Evolutionary conservation across 2,797 vertebrate species (phyloP), one percentile per base, ranked within the genome.

Genomic region (Chromobotia macracanthus): DNA sequence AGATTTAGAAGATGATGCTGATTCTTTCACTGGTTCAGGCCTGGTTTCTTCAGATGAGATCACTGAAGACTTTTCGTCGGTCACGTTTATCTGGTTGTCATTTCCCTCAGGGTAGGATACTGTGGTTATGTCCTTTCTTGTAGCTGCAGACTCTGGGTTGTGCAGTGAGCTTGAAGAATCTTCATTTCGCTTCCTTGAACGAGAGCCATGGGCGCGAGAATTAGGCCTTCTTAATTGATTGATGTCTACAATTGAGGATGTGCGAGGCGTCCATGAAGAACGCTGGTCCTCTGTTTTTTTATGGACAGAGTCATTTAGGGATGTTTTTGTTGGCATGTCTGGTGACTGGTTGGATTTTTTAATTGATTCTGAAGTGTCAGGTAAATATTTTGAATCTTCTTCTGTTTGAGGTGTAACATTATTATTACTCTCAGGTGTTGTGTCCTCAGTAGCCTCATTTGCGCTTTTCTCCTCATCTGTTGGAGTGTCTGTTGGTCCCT

Each of bases 81-180:
- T 73, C 63, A 75, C 19, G 25, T 78, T 85, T 5, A 83, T 68
- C 25, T 84, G 89, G 69, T 86, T 75, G 6, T 85, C 85, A 86
- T 90, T 90, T 13, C 60, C 84, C 16, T 92, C 84, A 51, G 87
- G 80, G 72, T 88, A 79, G 58, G 85, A 81, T 13, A 87, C 84
- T 12, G 80, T 81, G 44, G 84, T 85, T 65, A 86, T 41, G 66
- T 90, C 88, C 31, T 91, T 92, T 83, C 82, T 87, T 63, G 46
- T 87, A 53, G 83, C 85, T 55, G 86, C 85, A 15, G 89, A 87
- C 56, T 92, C 88, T 81, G 90, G 87, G 73, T 63, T 86, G 56
- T 41, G 76, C 38, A 83, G 88, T 2, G 75, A 81, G 18, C 70
- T 74, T 7, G 77, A 80, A 19, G 87, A 87, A 5, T 35, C 63